phyloP scores from a whole-genome alignment of 2,113 vertebrate species.

The Scartelaos histophorus region DNA sequence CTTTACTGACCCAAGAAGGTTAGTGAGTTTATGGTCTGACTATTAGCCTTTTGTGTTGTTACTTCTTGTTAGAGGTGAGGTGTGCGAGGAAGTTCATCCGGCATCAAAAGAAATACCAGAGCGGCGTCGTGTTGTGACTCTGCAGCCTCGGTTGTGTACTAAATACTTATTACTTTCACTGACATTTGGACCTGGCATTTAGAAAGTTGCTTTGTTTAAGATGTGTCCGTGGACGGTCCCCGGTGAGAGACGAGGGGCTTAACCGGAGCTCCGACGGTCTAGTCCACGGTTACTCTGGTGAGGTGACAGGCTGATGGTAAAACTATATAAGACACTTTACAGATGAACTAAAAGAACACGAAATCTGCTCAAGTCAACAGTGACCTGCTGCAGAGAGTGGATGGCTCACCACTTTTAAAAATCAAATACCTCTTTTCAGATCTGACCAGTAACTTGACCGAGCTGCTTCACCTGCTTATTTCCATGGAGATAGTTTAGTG shows the following conservation, averaged over 20 bases:
- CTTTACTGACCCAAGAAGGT: background rate
- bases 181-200: constrained; percentile 42
- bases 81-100: background rate
- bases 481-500: too few relatives aligned
- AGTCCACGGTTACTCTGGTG: constrained; percentile 43
- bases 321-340: constrained; percentile 35
- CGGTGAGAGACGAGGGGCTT: constrained; percentile 51
- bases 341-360: constrained; percentile 14
- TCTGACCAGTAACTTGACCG: too few relatives aligned
- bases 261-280: constrained; percentile 44
- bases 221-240: constrained; percentile 45
- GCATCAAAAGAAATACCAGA: background rate
- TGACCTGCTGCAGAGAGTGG: constrained; percentile 68
- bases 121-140: too few relatives aligned
- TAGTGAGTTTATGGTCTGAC: background rate
- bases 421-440: too few relatives aligned
- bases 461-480: too few relatives aligned
- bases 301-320: constrained; percentile 59
- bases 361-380: constrained; percentile 45
- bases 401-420: constrained; percentile 41
- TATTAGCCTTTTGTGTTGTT: background rate
- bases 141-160: too few relatives aligned
- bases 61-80: too few relatives aligned
- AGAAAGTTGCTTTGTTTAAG: constrained; percentile 56
- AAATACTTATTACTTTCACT: too few relatives aligned